Evolutionary conservation across 2,888 invertebrate species (phyloP), one percentile per base, ranked within the genome.

Genomic region (Drosophila macrospina): DNA sequence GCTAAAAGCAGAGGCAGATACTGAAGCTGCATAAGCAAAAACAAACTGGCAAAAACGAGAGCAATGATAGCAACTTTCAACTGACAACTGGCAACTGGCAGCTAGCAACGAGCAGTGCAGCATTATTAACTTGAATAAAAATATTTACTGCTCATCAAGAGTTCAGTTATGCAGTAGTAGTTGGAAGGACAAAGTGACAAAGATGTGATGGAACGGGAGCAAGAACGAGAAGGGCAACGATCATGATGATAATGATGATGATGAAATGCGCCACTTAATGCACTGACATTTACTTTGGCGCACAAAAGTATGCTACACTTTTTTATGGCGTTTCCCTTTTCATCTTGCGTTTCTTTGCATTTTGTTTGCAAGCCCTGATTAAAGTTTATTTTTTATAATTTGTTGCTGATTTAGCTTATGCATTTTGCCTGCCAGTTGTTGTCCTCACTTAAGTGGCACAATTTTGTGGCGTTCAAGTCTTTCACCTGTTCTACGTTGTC

Each of bases 71-170:
- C 60, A 50, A 44, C 36, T 37, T 20, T 6, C 16, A 20, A 41
- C 39, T 20, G 39, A 67, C 28, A 28, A 28, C 28, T 28, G 28
- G 8, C 28, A 28, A 28, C 28, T 6, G 8, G 7, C 7, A 28
- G 6, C 28, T 6, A 6, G 7, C 7, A 28, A 28, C 6, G 28
- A 28, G 55, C 65, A 52, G 47, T 61, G 75, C 67, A 80, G 72
- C 80, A 80, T 87, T 85, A 85, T 85, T 85, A 87, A 85, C 84
- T 87, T 77, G 83, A 85, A 85, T 79, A 86, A 85, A 87, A 85
- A 85, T 85, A 85, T 85, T 85, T 85, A 86, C 85, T 83, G 79
- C 61, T 66, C 72, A 69, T 79, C 81, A 70, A 81, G 78, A 28
- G 67, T 64, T 60, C 59, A 73, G 86, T 65, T 80, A 86, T 75